These are phyloP conservation scores for Myotis planiceps DNA, from an alignment of 2,797 vertebrate species.

Conservation along the genomic window DNA sequence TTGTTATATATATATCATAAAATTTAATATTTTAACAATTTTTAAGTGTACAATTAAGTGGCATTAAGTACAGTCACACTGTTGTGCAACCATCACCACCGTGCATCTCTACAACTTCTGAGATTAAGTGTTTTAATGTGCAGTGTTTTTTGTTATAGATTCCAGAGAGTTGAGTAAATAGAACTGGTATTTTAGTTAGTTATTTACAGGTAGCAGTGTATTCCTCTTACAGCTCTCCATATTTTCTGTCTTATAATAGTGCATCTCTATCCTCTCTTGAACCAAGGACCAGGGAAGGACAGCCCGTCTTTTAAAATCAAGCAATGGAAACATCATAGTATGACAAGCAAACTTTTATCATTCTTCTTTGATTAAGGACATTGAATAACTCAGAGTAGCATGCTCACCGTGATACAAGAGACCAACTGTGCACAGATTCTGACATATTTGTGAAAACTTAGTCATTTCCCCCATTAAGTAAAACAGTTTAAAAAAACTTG, in stretches of 20 bases:
- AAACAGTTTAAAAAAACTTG: not conserved
- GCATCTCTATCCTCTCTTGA: not conserved
- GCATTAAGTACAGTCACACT: not conserved
- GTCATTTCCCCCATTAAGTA: not conserved
- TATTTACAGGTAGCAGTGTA: not conserved
- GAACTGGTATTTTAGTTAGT: not conserved
- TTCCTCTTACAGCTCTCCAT: not conserved
- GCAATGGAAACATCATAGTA: not conserved
- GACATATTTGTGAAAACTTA: not conserved
- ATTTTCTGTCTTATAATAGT: slow-evolving; percentile 27
- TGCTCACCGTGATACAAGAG: not conserved
- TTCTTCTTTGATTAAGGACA: slow-evolving; percentile 11
- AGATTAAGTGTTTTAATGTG: not conserved
- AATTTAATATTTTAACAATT: not conserved
- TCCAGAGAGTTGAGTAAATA: not conserved
- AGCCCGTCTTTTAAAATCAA: slow-evolving; percentile 16
- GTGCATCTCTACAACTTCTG: not conserved
- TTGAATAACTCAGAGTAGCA: not conserved
- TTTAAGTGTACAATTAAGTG: not conserved
- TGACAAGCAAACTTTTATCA: not conserved
- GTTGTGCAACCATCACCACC: not conserved
- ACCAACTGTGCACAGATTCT: not conserved
- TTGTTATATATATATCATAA: not conserved
- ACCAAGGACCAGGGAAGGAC: not conserved
- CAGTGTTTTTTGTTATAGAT: not conserved